These are phyloP conservation scores for Heliconius hortense DNA, from an alignment of 2,888 invertebrate species.

Conservation along the genomic window DNA sequence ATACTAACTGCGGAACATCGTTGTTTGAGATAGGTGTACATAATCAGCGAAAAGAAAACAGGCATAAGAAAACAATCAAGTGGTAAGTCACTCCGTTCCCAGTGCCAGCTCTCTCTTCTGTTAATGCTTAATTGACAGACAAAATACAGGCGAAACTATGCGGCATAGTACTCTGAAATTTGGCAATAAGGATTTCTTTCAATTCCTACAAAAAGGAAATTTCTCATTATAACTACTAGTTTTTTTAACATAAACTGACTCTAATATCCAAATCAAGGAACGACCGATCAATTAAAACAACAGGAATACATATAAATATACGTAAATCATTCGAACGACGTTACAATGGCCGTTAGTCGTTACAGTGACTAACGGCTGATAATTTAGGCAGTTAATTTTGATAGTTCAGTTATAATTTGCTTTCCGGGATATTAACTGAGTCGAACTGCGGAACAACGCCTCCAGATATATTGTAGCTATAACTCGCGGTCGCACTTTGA, in stretches of 20 bases:
- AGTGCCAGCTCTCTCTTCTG: no score
- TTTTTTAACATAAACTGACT: no score
- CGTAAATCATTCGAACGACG: conserved; percentile 33
- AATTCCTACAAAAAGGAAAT: no score
- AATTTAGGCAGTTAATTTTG: conserved; percentile 37
- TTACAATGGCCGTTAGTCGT: conserved; percentile 30
- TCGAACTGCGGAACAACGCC: conserved; percentile 18
- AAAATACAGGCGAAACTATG: no score
- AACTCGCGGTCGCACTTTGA: conserved; percentile 1
- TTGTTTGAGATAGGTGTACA: background rate
- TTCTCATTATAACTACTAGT: no score
- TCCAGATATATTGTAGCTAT: conserved; percentile 26
- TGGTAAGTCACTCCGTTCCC: background rate
- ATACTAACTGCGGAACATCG: background rate
- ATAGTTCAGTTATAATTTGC: conserved; percentile 36
- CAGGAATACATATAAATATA: conserved; percentile 21
- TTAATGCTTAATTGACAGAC: no score
- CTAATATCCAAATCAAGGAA: conserved; percentile 5
- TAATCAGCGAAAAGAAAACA: background rate
- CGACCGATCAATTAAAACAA: conserved; percentile 21
- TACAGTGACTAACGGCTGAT: conserved; percentile 33
- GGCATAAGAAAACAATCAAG: background rate
- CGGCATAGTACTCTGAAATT: no score
- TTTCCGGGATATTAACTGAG: conserved; percentile 34
- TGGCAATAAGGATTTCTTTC: no score